A percentile compares a stretch with the other conserved stretches of the same genome.
Conservation (phyloP, 2,888 invertebrate genomes). For the Trachelus iudaicus region DNA sequence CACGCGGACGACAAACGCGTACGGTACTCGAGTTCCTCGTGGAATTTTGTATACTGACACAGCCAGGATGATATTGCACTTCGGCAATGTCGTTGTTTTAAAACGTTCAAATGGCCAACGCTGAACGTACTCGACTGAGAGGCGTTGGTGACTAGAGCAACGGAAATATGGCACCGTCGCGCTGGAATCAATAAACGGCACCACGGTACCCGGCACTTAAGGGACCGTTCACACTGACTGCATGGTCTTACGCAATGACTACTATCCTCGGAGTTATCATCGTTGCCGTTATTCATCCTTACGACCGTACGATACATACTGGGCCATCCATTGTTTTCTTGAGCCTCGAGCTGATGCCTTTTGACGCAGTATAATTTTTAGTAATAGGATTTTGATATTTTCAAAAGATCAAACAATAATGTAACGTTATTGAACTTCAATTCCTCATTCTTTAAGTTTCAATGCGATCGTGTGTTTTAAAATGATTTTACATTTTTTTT, state of each 20-base stretch:
- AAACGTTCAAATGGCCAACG: slow-evolving; percentile 35
- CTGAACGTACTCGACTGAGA: slow-evolving; percentile 9
- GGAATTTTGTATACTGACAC: background rate
- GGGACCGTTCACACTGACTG: slow-evolving; percentile 28
- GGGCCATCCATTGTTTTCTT: background rate
- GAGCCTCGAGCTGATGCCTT: background rate
- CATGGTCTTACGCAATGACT: background rate
- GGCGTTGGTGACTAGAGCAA: slow-evolving; percentile 11
- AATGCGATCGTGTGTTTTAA: too few species aligned
- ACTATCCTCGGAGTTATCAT: background rate
- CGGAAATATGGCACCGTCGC: slow-evolving; percentile 52
- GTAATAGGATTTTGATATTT: background rate
- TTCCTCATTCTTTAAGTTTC: too few species aligned
- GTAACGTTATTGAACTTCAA: too few species aligned
- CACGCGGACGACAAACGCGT: background rate
- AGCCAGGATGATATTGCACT: background rate
- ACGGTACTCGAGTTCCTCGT: background rate
- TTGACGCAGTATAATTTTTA: background rate
- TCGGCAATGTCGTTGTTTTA: background rate
- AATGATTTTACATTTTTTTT: too few species aligned
- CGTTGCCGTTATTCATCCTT: background rate
- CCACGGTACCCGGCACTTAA: slow-evolving; percentile 30
- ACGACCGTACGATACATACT: background rate
- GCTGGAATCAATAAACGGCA: slow-evolving; percentile 54
- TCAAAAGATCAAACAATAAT: too few species aligned